A percentile compares a stretch with the other conserved stretches of the same genome.
phyloP scores from a whole-genome alignment of 2,797 vertebrate genomes.

The Borostomias antarcticus region DNA sequence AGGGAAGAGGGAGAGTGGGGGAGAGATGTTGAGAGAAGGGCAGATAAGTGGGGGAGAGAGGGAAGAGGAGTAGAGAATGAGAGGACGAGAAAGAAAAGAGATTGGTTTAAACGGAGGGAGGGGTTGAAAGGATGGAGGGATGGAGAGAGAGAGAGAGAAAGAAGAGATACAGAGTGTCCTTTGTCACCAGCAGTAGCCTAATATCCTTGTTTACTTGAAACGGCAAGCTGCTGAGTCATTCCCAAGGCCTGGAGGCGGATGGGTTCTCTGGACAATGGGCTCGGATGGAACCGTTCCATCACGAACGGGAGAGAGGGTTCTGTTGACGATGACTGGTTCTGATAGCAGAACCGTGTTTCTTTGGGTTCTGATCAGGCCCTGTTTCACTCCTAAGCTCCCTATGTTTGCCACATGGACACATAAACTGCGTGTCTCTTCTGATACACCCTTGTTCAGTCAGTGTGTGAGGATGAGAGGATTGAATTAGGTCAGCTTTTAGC shows the following conservation, averaged over 20 bases:
- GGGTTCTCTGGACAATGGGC: not conserved
- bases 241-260: not conserved
- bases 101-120: not conserved
- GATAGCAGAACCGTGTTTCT: not conserved
- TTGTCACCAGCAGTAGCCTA: not conserved
- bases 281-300: not conserved
- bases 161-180: not conserved
- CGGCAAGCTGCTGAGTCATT: too few relatives aligned
- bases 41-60: too few relatives aligned
- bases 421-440: not conserved
- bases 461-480: not conserved
- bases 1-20: not conserved
- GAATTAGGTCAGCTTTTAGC: too few relatives aligned
- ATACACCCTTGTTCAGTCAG: not conserved
- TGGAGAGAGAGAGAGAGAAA: not conserved
- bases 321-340: not conserved
- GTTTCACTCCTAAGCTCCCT: not conserved
- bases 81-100: too few relatives aligned
- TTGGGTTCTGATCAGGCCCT: not conserved
- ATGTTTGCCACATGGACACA: not conserved
- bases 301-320: conserved; percentile 6
- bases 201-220: conserved; percentile 6
- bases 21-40: not conserved
- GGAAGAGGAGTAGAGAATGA: too few relatives aligned
- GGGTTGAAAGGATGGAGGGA: not conserved